Percentiles rank a stretch among this genome's conserved stretches.
Evolutionary conservation across 2,113 vertebrate species (phyloP).

Genomic region (Tachysurus vachellii): DNA sequence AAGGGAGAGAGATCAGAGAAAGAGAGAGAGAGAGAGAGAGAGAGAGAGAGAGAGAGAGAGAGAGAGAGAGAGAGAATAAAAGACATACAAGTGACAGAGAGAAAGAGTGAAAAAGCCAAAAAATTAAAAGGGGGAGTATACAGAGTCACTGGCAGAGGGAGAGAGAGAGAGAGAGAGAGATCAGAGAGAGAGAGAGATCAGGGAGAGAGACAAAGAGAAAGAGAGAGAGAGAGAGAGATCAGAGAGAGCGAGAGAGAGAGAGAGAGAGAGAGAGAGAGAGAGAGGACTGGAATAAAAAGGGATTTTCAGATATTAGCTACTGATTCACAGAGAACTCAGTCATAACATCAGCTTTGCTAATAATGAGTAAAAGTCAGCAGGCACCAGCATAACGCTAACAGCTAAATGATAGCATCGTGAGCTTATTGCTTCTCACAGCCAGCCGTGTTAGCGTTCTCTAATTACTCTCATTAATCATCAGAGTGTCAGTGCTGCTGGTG

Average conservation of each 20-base stretch:
- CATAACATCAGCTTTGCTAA: neutral
- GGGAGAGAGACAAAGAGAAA: constrained; percentile 4
- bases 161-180: no score
- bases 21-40: neutral
- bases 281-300: neutral
- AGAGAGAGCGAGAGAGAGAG: neutral
- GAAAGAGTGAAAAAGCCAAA: no score
- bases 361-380: neutral
- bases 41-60: neutral
- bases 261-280: neutral
- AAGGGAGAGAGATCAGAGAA: neutral
- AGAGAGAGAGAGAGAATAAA: neutral
- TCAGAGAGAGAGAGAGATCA: neutral
- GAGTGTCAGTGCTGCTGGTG: neutral
- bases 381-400: neutral
- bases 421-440: neutral
- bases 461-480: constrained; percentile 6
- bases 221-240: neutral
- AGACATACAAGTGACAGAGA: neutral
- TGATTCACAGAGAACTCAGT: neutral
- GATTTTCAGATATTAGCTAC: neutral
- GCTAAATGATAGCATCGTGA: neutral
- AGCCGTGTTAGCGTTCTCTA: neutral
- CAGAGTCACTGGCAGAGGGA: no score
- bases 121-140: no score